Evolutionary conservation across 2,888 invertebrate species (phyloP).

Genomic region (Hirtodrosophila alboralis): DNA sequence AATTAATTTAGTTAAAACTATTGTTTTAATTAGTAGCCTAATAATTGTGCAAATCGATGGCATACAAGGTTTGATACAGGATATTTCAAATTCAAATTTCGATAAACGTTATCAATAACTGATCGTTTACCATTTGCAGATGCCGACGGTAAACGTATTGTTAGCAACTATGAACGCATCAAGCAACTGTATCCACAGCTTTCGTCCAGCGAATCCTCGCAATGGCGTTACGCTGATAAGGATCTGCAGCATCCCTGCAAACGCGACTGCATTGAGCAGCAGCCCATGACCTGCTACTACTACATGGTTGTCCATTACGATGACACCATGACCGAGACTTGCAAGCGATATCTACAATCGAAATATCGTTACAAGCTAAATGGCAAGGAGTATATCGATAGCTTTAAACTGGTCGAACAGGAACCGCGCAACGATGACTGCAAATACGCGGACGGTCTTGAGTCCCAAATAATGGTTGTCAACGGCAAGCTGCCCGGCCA

Average conservation of each 20-base stretch:
- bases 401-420: slow-evolving; percentile 41
- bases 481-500: slow-evolving; percentile 78
- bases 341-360: slow-evolving; percentile 70
- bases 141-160: slow-evolving; percentile 62
- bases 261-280: slow-evolving; percentile 69
- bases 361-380: slow-evolving; percentile 68
- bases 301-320: slow-evolving; percentile 81
- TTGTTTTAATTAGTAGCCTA: slow-evolving; percentile 50
- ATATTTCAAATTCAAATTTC: no score
- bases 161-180: slow-evolving; percentile 69
- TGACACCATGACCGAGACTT: slow-evolving; percentile 79
- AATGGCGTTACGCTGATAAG: slow-evolving; percentile 69
- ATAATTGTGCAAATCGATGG: slow-evolving; percentile 66
- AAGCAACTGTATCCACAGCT: slow-evolving; percentile 72
- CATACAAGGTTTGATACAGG: slow-evolving; percentile 59
- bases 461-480: slow-evolving; percentile 74
- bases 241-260: slow-evolving; percentile 78
- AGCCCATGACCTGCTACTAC: slow-evolving; percentile 81
- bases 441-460: slow-evolving; percentile 78
- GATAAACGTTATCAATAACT: slow-evolving; percentile 12
- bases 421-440: slow-evolving; percentile 62
- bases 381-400: slow-evolving; percentile 70
- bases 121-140: slow-evolving; percentile 28
- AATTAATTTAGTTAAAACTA: slow-evolving; percentile 42
- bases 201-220: slow-evolving; percentile 53